Conservation (phyloP, 1,140 invertebrate species). For the Nixonia krombeini region DNA sequence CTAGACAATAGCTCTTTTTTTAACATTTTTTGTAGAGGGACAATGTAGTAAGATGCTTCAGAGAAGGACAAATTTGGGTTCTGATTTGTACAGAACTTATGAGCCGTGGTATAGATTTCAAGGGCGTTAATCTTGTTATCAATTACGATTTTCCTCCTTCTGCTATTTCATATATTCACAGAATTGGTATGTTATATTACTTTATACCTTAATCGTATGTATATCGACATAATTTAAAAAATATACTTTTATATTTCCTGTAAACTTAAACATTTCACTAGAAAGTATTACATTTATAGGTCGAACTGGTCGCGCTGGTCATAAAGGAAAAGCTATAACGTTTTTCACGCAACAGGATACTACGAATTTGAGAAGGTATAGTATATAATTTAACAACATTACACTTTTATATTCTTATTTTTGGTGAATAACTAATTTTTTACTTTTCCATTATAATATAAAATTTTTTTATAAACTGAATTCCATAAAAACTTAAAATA, state of each 20-base stretch:
- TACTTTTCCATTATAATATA: no score
- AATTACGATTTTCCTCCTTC: constrained; percentile 98
- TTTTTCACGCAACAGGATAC: constrained; percentile 95
- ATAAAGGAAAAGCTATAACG: constrained; percentile 89
- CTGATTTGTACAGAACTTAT: constrained; percentile 97
- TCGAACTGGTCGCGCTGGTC: constrained; percentile 93
- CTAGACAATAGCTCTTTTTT: no score
- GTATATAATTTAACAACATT: constrained; percentile 7
- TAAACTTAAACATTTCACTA: no score
- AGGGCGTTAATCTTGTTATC: constrained; percentile 95
- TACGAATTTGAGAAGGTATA: constrained; percentile 84
- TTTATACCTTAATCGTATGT: no score
- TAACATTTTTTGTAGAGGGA: constrained; percentile 80
- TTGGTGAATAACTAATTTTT: neutral
- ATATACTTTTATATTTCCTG: no score
- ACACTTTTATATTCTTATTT: constrained; percentile 7
- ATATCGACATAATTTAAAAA: no score
- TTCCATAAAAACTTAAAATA: no score
- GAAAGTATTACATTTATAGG: constrained; percentile 67
- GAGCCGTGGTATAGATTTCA: constrained; percentile 98
- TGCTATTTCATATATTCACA: constrained; percentile 95
- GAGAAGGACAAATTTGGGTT: constrained; percentile 94
- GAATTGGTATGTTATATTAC: constrained; percentile 75
- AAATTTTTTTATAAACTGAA: no score
- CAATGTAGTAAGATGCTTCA: constrained; percentile 89